Evolutionary conservation across 2,888 invertebrate genomes (phyloP).

Genomic region (Zelleria hepariella): DNA sequence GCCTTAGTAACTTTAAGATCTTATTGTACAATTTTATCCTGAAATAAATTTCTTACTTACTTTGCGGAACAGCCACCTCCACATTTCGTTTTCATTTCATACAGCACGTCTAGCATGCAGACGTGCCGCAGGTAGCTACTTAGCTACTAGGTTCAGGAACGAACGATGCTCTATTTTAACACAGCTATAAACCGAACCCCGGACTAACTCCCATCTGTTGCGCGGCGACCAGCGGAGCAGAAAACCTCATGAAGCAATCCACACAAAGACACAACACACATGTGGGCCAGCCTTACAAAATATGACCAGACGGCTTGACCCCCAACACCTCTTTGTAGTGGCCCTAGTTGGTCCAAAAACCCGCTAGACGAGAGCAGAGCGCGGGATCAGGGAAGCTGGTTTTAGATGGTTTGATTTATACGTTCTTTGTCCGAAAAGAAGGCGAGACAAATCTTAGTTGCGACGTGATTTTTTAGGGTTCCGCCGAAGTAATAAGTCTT

Average conservation of each 20-base stretch:
- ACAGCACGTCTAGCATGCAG: too few relatives aligned
- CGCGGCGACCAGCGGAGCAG: neutral
- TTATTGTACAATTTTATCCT: too few relatives aligned
- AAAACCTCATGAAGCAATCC: neutral
- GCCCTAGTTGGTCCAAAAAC: neutral
- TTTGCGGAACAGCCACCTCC: too few relatives aligned
- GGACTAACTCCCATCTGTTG: neutral
- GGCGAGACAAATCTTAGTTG: constrained; percentile 47
- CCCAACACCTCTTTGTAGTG: neutral
- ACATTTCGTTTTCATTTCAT: too few relatives aligned
- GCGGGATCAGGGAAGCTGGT: constrained; percentile 29
- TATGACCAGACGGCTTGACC: neutral
- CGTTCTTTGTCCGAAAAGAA: constrained; percentile 57
- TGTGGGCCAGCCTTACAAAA: neutral
- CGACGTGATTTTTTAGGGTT: constrained; percentile 35
- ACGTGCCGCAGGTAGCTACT: too few relatives aligned
- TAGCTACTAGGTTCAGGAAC: neutral
- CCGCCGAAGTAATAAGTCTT: neutral
- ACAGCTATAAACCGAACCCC: neutral
- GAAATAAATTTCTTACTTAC: too few relatives aligned
- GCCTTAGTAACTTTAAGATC: too few relatives aligned
- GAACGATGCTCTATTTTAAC: neutral
- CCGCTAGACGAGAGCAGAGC: neutral
- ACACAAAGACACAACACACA: neutral
- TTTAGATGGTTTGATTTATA: constrained; percentile 49